Evolutionary conservation across 2,888 invertebrate genomes (phyloP), one percentile per base, ranked within the genome.

Genomic region (Phengaris alcon): DNA sequence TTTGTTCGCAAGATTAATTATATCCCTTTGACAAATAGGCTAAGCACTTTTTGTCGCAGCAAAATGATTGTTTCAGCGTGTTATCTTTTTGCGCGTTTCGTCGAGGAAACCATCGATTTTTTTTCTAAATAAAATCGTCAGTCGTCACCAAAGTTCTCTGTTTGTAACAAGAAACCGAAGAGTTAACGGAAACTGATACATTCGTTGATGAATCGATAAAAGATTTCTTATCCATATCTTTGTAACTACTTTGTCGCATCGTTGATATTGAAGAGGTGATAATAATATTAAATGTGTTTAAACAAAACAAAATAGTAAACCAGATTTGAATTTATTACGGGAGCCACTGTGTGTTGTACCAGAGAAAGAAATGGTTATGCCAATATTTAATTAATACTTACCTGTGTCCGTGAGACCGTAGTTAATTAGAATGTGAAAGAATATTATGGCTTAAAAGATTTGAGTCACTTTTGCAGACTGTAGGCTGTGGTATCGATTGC

Each of bases 401-500:
- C 48, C 48, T 7, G 7, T 48, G 6, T 48, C 48, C 6, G 5
- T 57, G 6, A 15, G 57, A 9, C 15, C 15, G 15, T 9, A 57
- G 15, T 57, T 7, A 22, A 59, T 12, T 35, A 64, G 8, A 64
- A 44, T 64, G 35, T 12, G 35, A 64, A 64, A 35, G 6, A 35
- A 44, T 35, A 10, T 3, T 10, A 64, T 5, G 6, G 6, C 10
- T 70, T 51, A 70, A 70, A 59, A 75, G 48, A 70, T 68, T 68
- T 51, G 35, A 74, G 15, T 76, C 76, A 77, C 74, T 78, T 75
- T 78, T 78, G 80, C 76, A 69, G 69, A 76, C 35, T 68, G 74
- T 52, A 64, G 72, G 76, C 35, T 68, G 74, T 59, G 68, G 68
- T 91, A 92, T 92, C 86, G 91, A 91, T 91, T 90, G 84, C 84